Conservation (phyloP, 2,113 vertebrate species). For the Mustelus asterias region DNA sequence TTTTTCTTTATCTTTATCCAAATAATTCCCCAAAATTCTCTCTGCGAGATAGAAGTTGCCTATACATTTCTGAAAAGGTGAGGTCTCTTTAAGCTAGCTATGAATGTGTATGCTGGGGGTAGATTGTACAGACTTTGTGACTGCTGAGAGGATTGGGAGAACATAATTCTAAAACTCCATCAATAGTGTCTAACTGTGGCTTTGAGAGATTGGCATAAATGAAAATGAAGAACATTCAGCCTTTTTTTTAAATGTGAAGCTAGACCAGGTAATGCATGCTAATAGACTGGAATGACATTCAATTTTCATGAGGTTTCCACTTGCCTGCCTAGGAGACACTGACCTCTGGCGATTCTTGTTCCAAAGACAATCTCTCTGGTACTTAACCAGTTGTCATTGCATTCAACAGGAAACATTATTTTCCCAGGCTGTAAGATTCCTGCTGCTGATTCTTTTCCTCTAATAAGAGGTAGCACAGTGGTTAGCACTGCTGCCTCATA, state of each 20-base stretch:
- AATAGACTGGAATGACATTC: not conserved
- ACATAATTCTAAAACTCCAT: not conserved
- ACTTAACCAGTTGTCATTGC: not conserved
- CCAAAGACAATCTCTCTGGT: not conserved
- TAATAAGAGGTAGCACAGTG: too few relatives aligned
- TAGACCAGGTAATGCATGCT: not conserved
- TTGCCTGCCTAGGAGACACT: not conserved
- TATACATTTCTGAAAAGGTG: not conserved
- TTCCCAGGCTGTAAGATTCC: not conserved
- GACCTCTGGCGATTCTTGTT: not conserved
- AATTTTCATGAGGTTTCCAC: not conserved
- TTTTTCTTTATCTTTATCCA: not conserved
- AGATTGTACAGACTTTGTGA: not conserved
- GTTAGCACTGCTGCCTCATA: too few relatives aligned
- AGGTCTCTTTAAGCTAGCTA: not conserved
- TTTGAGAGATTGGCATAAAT: not conserved
- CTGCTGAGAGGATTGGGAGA: not conserved
- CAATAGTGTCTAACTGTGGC: not conserved
- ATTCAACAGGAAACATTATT: not conserved
- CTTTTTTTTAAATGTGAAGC: not conserved
- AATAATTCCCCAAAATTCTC: not conserved
- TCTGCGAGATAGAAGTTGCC: too few relatives aligned
- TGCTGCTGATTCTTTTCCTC: not conserved
- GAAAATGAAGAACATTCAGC: conserved; percentile 5
- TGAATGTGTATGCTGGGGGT: not conserved